phyloP scores from a whole-genome alignment of 2,797 vertebrate species.

The Acipenser oxyrinchus region DNA sequence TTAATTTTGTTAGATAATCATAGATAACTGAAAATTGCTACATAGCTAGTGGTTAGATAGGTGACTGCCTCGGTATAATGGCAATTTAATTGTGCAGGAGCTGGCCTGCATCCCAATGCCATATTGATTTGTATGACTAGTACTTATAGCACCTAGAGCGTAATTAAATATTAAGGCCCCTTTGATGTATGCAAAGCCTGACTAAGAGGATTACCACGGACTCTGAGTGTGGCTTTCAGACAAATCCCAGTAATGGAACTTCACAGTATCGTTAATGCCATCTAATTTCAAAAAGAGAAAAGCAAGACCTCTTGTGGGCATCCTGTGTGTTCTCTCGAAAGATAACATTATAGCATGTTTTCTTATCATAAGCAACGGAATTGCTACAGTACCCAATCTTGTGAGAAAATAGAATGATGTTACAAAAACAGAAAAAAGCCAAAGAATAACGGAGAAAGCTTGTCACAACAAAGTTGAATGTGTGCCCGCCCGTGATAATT shows the following conservation, averaged over 20 bases:
- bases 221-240: slow-evolving; percentile 39
- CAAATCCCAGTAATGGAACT: slow-evolving; percentile 48
- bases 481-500: too few species aligned
- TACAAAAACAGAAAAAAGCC: not conserved
- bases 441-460: not conserved
- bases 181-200: slow-evolving; percentile 48
- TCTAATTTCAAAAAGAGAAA: slow-evolving; percentile 18
- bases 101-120: slow-evolving; percentile 49
- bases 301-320: not conserved
- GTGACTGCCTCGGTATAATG: slow-evolving; percentile 34
- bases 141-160: slow-evolving; percentile 46
- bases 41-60: slow-evolving; percentile 35
- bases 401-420: not conserved
- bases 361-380: not conserved
- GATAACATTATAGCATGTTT: too few species aligned
- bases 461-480: too few species aligned
- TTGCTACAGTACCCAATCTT: not conserved
- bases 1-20: slow-evolving; percentile 60
- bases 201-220: slow-evolving; percentile 54
- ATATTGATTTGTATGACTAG: slow-evolving; percentile 46
- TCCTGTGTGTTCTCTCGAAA: too few species aligned
- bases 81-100: slow-evolving; percentile 49
- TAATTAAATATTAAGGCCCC: slow-evolving; percentile 64
- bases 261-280: slow-evolving; percentile 39
- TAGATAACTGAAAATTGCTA: slow-evolving; percentile 39